Evolutionary conservation across 2,113 vertebrate species (phyloP).

Genomic region (Cyanoderma ruficeps): DNA sequence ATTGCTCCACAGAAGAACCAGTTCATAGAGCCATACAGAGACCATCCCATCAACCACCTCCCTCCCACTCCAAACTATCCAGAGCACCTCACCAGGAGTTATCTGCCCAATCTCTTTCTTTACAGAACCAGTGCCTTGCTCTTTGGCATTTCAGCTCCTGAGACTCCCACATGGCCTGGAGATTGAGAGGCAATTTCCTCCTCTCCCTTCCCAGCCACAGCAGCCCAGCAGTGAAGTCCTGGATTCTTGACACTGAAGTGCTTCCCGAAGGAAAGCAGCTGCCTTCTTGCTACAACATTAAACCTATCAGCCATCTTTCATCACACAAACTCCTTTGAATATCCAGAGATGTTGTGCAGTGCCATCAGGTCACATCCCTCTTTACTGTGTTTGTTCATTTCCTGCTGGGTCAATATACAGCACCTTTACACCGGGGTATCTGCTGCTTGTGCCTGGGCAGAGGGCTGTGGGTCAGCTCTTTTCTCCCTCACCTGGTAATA

Average conservation of each 20-base stretch:
- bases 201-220: neutral
- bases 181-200: neutral
- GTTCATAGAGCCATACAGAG: neutral
- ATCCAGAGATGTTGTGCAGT: neutral
- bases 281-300: neutral
- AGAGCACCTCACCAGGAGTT: rapidly evolving
- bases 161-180: neutral
- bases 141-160: neutral
- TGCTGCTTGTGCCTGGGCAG: neutral
- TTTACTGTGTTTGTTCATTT: neutral
- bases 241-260: neutral
- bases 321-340: neutral
- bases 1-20: neutral
- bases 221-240: rapidly evolving
- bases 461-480: neutral
- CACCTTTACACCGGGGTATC: neutral
- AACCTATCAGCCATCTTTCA: neutral
- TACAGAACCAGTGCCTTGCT: neutral
- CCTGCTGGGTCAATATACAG: neutral
- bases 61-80: neutral
- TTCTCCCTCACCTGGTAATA: neutral
- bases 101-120: neutral
- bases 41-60: neutral
- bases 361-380: rapidly evolving
- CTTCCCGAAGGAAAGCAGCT: neutral